These are phyloP conservation scores for Lutraria rhynchaena DNA, from an alignment of 1,140 invertebrate species.

Conservation along the genomic window DNA sequence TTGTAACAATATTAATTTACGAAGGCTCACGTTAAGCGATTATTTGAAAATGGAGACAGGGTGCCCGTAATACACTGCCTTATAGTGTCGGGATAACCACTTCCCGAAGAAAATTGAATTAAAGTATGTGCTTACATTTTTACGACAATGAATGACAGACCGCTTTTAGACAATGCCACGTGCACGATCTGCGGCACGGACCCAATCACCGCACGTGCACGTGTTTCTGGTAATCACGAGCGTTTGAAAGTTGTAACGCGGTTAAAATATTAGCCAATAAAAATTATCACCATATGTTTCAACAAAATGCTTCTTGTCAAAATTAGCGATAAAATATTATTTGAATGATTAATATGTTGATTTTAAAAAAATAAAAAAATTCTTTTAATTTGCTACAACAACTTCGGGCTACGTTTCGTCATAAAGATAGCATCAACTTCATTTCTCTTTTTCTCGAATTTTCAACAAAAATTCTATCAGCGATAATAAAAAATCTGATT, in stretches of 20 bases:
- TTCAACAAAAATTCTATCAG: too few relatives aligned
- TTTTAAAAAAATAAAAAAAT: too few relatives aligned
- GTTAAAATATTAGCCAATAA: background rate
- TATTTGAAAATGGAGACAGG: constrained; percentile 1
- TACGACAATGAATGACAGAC: constrained; percentile 17
- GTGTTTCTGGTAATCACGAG: background rate
- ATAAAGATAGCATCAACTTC: too few relatives aligned
- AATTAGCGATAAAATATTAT: constrained; percentile 11
- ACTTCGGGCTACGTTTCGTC: too few relatives aligned
- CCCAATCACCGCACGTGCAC: constrained; percentile 21
- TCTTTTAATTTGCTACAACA: too few relatives aligned
- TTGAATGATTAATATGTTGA: constrained; percentile 10
- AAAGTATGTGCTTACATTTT: constrained; percentile 36
- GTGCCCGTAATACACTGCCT: background rate
- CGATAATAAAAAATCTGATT: too few relatives aligned
- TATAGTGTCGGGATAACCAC: background rate
- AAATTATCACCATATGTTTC: constrained; percentile 46
- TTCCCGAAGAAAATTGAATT: constrained; percentile 38
- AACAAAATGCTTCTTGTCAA: constrained; percentile 38
- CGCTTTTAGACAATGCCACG: constrained; percentile 16
- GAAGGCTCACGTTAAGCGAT: background rate
- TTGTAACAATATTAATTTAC: constrained; percentile 26
- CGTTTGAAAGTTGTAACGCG: constrained; percentile 31
- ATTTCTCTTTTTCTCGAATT: too few relatives aligned
- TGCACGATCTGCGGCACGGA: background rate